Evolutionary conservation across 2,888 invertebrate genomes (phyloP), one percentile per base, ranked within the genome.

Genomic region (Yponomeuta cagnagella): DNA sequence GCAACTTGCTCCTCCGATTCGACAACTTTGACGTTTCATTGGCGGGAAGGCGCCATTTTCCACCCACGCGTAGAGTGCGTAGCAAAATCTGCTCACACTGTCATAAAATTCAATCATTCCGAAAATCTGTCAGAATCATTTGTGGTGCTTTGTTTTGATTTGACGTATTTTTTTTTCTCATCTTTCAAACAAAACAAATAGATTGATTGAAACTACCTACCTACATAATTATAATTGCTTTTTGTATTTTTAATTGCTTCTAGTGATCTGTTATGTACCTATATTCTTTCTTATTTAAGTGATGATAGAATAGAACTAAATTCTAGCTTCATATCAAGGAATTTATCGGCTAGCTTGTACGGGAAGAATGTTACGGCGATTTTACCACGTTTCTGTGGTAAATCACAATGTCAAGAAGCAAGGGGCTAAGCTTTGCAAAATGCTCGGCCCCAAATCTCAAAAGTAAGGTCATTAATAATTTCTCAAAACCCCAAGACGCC

Each of bases 11-110:
- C 80, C 79, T 82, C 80, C 77, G 79, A 83, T 76, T 84, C 86
- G 83, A 81, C 83, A 87, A 83, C 79, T 84, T 80, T 89, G 91
- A 90, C 89, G 87, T 82, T 52, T 84, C 76, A 77, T 88, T 91
- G 91, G 91, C 91, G 91, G 91, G 90, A 90, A 90, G 78, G 37
- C n/a, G 67, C 37, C 67, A 67, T 65, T 65, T 65, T 65, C 33
- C 33, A 31, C 67, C 67, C 67, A 67, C 66, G 33, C 66, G 37
- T 37, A n/a, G 48, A 69, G n/a, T 58, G 52, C 52, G 52, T 58
- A 12, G 31, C 9, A 65, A 30, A 79, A 76, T 74, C 75, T 75
- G 37, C 76, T 77, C 84, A 82, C 84, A 52, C 10, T 58, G 15
- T 58, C 52, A 58, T 64, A 2, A 31, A 64, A 23, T 63, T n/a